phyloP scores from a whole-genome alignment of 2,888 invertebrate species.

The Gymnocheta viridis region DNA sequence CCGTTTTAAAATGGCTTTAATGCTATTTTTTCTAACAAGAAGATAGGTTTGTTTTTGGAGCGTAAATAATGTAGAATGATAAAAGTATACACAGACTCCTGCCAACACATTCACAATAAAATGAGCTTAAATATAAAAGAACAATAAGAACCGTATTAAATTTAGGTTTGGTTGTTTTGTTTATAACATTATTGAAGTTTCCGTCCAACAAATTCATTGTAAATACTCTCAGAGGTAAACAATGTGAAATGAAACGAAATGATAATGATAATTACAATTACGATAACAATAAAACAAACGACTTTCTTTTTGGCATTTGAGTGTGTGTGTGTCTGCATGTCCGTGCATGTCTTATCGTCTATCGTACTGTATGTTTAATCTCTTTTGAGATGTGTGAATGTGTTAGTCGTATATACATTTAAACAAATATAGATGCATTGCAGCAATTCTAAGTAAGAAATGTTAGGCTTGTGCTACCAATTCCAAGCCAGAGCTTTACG shows the following conservation, averaged over 20 bases:
- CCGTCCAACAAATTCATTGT: neutral
- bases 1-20: neutral
- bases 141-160: neutral
- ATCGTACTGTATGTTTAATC: slow-evolving; percentile 8
- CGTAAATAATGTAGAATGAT: neutral
- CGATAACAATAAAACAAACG: slow-evolving; percentile 12
- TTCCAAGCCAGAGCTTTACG: no score
- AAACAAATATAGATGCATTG: neutral
- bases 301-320: neutral
- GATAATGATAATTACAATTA: slow-evolving; percentile 23
- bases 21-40: neutral
- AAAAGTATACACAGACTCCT: neutral
- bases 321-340: neutral
- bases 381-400: neutral
- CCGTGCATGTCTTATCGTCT: neutral
- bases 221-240: slow-evolving; percentile 8
- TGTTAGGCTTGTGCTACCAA: no score
- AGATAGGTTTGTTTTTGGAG: neutral
- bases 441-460: no score
- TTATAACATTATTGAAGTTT: slow-evolving; percentile 10
- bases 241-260: slow-evolving; percentile 13
- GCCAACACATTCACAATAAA: neutral
- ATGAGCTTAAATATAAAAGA: neutral
- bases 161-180: neutral
- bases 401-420: neutral